Conservation (phyloP, 2,797 vertebrate species). For the Myotis findleyi region DNA sequence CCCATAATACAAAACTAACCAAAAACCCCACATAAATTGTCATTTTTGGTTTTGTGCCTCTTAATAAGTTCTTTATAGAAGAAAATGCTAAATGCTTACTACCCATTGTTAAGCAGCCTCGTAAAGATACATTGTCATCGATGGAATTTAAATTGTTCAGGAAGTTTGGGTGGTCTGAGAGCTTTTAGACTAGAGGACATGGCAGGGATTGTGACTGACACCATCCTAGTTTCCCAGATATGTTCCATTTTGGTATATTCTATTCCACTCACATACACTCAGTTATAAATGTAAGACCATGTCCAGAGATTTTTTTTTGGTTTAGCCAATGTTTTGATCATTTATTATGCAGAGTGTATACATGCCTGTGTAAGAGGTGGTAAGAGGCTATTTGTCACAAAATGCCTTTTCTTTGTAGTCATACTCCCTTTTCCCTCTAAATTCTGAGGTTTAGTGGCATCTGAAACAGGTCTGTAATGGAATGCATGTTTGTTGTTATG, state of each 20-base stretch:
- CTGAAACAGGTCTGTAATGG: not conserved
- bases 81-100: not conserved
- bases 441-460: not conserved
- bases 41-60: not conserved
- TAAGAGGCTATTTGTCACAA: not conserved
- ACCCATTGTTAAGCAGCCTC: not conserved
- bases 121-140: not conserved
- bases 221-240: not conserved
- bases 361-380: not conserved
- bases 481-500: no score
- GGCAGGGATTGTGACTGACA: not conserved
- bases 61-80: not conserved
- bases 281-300: not conserved
- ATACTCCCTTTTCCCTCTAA: not conserved
- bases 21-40: not conserved
- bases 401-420: not conserved
- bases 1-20: not conserved
- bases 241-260: not conserved
- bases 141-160: not conserved
- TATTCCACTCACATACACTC: not conserved
- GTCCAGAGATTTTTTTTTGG: not conserved
- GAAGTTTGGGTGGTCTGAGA: not conserved
- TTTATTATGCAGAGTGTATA: not conserved
- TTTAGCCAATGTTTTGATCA: not conserved
- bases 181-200: not conserved